Conservation (phyloP, 2,113 vertebrate genomes). For the Ceyx margarethae region DNA sequence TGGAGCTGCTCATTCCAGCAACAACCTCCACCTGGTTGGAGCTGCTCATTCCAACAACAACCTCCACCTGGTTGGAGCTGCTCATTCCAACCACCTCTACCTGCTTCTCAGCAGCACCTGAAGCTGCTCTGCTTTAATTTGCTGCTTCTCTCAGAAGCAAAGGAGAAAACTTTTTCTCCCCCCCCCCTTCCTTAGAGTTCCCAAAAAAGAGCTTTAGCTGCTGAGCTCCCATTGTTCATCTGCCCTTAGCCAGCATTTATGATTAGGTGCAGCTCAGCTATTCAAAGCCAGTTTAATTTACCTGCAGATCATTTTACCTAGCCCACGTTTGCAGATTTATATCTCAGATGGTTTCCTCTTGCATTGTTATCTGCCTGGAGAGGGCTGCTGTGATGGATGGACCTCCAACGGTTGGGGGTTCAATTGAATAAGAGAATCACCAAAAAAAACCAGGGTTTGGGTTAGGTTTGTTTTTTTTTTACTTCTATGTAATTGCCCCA, state of each 20-base stretch:
- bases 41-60: no score
- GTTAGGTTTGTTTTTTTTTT: neutral
- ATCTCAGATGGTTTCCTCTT: neutral
- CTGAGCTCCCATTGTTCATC: neutral
- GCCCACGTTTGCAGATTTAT: neutral
- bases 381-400: neutral
- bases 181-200: neutral
- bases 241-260: neutral
- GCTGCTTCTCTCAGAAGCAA: neutral
- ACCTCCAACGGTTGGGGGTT: neutral
- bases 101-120: neutral
- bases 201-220: neutral
- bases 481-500: neutral
- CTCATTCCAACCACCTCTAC: no score
- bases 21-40: no score
- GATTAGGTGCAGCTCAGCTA: neutral
- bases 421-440: neutral
- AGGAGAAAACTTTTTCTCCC: neutral
- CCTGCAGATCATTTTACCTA: neutral
- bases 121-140: rapidly evolving
- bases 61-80: no score
- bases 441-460: neutral
- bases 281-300: slow-evolving; percentile 27
- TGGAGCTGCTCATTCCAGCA: neutral
- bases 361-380: neutral